These are phyloP conservation scores for Drosophila buzzatii DNA, from an alignment of 2,888 invertebrate species.

Conservation along the genomic window DNA sequence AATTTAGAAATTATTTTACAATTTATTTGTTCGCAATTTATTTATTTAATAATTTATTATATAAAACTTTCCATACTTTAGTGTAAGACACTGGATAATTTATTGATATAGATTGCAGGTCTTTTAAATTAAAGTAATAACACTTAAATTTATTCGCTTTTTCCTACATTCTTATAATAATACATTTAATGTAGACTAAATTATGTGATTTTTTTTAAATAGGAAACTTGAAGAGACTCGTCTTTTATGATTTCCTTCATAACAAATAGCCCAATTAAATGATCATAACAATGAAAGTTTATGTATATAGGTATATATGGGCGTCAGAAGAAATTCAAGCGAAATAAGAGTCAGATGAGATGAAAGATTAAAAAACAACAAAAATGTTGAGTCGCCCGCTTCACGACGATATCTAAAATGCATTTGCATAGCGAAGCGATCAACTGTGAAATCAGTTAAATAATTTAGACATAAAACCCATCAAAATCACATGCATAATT, in stretches of 20 bases:
- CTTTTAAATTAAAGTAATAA: neutral
- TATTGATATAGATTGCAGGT: neutral
- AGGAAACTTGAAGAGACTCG: neutral
- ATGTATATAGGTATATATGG: neutral
- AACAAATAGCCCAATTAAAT: constrained; percentile 26
- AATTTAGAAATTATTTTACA: neutral
- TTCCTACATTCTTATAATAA: neutral
- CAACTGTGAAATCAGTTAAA: constrained; percentile 55
- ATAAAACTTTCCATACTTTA: neutral
- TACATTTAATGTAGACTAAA: no score
- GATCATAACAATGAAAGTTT: constrained; percentile 22
- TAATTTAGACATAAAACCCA: constrained; percentile 55
- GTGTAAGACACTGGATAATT: neutral
- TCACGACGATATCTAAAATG: constrained; percentile 8
- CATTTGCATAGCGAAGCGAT: constrained; percentile 44
- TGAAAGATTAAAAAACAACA: constrained; percentile 34
- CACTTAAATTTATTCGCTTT: neutral
- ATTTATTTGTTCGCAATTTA: no score
- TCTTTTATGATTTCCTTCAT: neutral
- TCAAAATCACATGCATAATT: constrained; percentile 26
- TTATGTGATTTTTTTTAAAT: neutral
- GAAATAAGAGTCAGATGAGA: neutral
- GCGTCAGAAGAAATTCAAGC: constrained; percentile 1
- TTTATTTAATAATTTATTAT: no score
- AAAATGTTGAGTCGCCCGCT: constrained; percentile 17